A percentile compares a stretch with the other conserved stretches of the same genome.
These are phyloP conservation scores for Dicyrtoma fusca DNA, from an alignment of 2,888 invertebrate genomes.

Conservation along the genomic window DNA sequence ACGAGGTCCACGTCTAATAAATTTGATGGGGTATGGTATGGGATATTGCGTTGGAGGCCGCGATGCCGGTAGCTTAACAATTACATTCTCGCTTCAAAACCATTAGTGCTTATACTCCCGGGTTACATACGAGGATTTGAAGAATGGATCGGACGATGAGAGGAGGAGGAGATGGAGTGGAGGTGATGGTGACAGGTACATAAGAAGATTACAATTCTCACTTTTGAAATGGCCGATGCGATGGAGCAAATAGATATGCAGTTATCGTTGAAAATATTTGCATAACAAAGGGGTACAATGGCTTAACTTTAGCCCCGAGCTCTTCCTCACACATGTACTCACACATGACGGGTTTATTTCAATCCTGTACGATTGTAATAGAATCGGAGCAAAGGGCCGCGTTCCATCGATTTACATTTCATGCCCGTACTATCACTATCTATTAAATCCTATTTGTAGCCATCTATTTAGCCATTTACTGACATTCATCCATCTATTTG, in stretches of 20 bases:
- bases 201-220: not conserved
- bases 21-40: no score
- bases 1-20: no score
- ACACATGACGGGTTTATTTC: not conserved
- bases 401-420: constrained; percentile 13
- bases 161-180: not conserved
- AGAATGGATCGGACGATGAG: not conserved
- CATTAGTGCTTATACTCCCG: no score
- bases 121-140: not conserved
- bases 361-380: not conserved
- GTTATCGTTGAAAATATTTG: not conserved
- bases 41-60: no score
- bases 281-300: constrained; percentile 22
- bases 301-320: not conserved
- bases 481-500: not conserved
- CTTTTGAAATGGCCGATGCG: constrained; percentile 4
- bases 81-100: no score
- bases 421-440: constrained; percentile 7
- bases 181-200: constrained; percentile 20
- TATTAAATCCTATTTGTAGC: constrained; percentile 11
- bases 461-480: not conserved
- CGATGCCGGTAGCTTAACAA: no score
- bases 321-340: not conserved
- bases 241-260: not conserved
- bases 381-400: not conserved